These are phyloP conservation scores for Heteronetta atricapilla DNA, from an alignment of 2,113 vertebrate genomes.

Conservation along the genomic window DNA sequence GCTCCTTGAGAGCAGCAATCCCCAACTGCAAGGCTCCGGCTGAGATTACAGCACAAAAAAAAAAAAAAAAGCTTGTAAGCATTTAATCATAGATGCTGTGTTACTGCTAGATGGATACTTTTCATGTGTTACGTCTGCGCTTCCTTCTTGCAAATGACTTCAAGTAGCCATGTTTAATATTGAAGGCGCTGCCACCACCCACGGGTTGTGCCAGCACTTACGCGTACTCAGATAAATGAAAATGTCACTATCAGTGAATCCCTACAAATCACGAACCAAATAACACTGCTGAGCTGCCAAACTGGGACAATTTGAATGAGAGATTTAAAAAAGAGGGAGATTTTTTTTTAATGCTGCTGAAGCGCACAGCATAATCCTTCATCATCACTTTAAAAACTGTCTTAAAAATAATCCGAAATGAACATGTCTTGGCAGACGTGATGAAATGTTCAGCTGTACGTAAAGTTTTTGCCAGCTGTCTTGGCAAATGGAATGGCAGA, in stretches of 20 bases:
- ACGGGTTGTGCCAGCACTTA: neutral
- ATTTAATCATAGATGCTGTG: neutral
- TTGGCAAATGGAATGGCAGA: conserved; percentile 31
- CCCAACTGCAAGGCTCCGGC: neutral
- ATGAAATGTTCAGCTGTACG: conserved; percentile 25
- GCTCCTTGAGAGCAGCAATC: neutral
- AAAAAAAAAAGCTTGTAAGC: neutral
- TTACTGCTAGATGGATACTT: neutral
- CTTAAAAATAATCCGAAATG: conserved; percentile 35
- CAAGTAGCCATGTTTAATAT: neutral
- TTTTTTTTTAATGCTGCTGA: neutral
- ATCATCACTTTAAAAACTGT: conserved; percentile 14
- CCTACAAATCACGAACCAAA: neutral
- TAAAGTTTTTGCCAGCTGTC: conserved; percentile 14
- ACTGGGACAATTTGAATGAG: neutral
- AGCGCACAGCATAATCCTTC: neutral
- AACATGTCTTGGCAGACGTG: conserved; percentile 29
- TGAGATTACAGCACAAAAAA: neutral
- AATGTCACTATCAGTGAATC: neutral
- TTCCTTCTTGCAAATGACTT: neutral
- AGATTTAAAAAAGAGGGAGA: neutral
- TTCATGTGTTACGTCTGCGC: neutral
- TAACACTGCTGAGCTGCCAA: neutral
- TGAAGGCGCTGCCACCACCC: neutral
- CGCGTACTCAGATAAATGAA: neutral